A percentile compares a stretch with the other conserved stretches of the same genome.
phyloP scores from a whole-genome alignment of 2,797 vertebrate genomes.

The Lates japonicus region DNA sequence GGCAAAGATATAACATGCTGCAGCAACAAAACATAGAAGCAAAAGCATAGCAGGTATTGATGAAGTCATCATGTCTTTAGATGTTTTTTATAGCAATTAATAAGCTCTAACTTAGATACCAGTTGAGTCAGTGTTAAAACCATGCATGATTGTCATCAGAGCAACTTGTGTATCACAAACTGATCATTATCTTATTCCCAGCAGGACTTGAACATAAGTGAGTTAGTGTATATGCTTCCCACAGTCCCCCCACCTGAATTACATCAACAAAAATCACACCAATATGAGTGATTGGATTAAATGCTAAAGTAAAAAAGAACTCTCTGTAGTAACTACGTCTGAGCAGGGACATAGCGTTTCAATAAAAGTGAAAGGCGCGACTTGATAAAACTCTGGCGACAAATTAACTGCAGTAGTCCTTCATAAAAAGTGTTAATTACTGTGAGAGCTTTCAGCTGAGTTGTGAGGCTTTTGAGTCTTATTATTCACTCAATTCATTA shows the following conservation, averaged over 20 bases:
- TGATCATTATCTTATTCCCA: background rate
- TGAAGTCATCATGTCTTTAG: background rate
- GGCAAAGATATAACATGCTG: background rate
- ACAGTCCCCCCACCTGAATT: background rate
- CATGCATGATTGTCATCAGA: background rate
- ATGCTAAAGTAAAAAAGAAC: background rate
- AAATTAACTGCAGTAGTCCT: background rate
- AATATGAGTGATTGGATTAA: background rate
- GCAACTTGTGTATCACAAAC: background rate
- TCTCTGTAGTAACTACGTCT: background rate
- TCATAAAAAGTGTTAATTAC: slow-evolving; percentile 7
- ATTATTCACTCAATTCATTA: slow-evolving; percentile 18
- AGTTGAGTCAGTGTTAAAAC: background rate
- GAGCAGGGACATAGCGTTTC: background rate
- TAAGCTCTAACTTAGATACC: background rate
- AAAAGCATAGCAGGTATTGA: slow-evolving; percentile 9
- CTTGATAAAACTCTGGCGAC: background rate
- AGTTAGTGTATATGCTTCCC: background rate
- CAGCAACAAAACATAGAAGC: slow-evolving; percentile 8
- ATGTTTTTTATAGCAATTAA: background rate
- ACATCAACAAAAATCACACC: background rate
- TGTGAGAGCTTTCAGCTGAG: background rate
- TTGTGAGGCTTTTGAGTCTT: background rate
- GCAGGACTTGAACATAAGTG: background rate
- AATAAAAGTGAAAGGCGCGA: background rate